phyloP scores from a whole-genome alignment of 53 echinoderm and acorn worm species.

The Zoroaster sp. region DNA sequence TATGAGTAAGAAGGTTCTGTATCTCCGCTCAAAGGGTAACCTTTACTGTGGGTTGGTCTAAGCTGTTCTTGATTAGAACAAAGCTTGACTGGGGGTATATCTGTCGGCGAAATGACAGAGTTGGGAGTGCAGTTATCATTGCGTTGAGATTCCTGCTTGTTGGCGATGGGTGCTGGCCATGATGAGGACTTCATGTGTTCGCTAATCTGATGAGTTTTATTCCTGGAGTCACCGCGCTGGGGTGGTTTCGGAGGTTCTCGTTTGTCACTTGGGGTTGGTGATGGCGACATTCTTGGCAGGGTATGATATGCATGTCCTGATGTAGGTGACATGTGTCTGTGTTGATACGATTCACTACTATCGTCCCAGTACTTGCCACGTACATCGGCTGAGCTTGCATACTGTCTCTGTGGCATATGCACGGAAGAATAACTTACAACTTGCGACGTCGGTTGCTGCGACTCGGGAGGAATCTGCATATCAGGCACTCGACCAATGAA shows the following conservation, averaged over 20 bases:
- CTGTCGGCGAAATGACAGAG: constrained; percentile 69
- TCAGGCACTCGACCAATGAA: constrained; percentile 66
- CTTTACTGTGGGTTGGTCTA: background rate
- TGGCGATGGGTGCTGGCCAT: constrained; percentile 65
- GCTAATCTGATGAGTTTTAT: constrained; percentile 69
- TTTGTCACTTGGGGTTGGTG: constrained; percentile 42
- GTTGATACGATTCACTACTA: background rate
- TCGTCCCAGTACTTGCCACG: constrained; percentile 14
- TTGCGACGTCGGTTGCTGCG: constrained; percentile 45
- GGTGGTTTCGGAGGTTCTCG: constrained; percentile 78
- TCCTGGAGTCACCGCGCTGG: constrained; percentile 75
- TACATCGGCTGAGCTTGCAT: constrained; percentile 75
- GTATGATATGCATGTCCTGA: constrained; percentile 3
- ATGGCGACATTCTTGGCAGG: background rate
- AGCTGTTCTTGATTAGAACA: constrained; percentile 54
- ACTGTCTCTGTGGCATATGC: constrained; percentile 81
- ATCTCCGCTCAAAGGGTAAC: background rate
- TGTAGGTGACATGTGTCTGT: background rate
- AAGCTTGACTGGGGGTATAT: constrained; percentile 82
- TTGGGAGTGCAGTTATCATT: constrained; percentile 64
- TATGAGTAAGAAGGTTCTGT: background rate
- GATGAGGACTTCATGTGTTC: constrained; percentile 81
- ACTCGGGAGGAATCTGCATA: background rate
- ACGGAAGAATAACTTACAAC: constrained; percentile 74
- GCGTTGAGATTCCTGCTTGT: constrained; percentile 47